Conservation (phyloP, 1,140 invertebrate species). For the Calliopsis andreniformis region DNA sequence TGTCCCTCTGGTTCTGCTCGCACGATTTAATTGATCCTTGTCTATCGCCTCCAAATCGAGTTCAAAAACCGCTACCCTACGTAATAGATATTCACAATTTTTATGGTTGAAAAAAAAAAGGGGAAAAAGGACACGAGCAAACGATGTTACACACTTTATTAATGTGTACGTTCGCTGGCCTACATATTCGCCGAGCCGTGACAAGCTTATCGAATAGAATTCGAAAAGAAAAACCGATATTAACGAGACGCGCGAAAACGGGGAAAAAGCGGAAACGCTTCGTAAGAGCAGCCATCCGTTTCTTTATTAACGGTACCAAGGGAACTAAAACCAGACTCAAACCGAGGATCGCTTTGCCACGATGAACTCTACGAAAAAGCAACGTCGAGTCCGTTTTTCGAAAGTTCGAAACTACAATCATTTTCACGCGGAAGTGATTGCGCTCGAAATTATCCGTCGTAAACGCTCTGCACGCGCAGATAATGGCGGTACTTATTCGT, state of each 20-base stretch:
- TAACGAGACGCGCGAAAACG: not conserved
- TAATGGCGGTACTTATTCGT: constrained; percentile 51
- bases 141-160: not conserved
- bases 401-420: constrained; percentile 1
- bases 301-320: not conserved
- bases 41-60: not conserved
- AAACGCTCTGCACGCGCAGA: constrained; percentile 33
- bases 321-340: not conserved
- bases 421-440: constrained; percentile 48
- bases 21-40: constrained; percentile 13
- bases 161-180: not conserved
- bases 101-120: not conserved
- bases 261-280: not conserved
- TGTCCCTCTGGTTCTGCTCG: constrained; percentile 5
- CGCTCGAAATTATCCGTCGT: constrained; percentile 28
- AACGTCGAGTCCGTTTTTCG: not conserved
- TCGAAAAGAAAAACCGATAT: not conserved
- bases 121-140: not conserved
- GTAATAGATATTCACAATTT: constrained; percentile 1
- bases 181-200: not conserved
- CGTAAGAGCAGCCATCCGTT: not conserved
- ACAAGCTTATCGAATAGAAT: constrained; percentile 7
- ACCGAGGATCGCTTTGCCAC: not conserved
- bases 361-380: not conserved
- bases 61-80: constrained; percentile 2